Base-by-base conservation (phyloP, 2,888 invertebrate genomes). In the Rotaria socialis region DNA sequence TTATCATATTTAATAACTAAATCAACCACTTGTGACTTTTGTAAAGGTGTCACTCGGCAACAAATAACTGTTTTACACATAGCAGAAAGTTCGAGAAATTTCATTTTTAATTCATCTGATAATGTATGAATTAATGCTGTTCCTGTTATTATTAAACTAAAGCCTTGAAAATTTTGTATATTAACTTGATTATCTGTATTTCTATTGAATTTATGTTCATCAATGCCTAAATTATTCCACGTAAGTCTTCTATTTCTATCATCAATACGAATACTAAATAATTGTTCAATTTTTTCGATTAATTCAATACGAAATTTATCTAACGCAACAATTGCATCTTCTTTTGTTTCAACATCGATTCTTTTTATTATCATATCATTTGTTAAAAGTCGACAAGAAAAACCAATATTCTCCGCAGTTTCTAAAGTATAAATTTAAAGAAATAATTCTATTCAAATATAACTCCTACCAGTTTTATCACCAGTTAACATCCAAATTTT, bases 401-500 rank as follows among this genome's bases (percentile, higher is more conserved):
- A 99, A 56, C 98, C 99, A 90, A 99, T 98, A 92, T 99, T 99
- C 90, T 99, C 96, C 87, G 99, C 99, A 87, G 99, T 99, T 93
- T 99, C 98, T 97, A 97, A 97, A 22, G 35, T 41, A 75, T 7
- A 47, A 80, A 60, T 10, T n/a, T n/a, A 60, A 60, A 60, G 16
- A 14, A 52, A 52, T 52, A 52, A 16, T 16, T 52, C 14, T 52
- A 52, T 11, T 27, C 10, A 14, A 27, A 27, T 27, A 2, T 6
- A 43, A 11, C n/a, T 5, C 19, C 5, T 80, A 80, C 80, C 80
- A 47, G 47, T 47, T 92, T 99, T 99, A 91, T 99, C 99, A 60
- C 99, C 99, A 0, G 99, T 99, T 86, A 99, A 93, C 67, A 99
- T 97, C 99, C 99, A 99, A 89, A 99, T 94, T 92, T 98, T 97